Evolutionary conservation across 1,140 invertebrate genomes (phyloP), one percentile per base, ranked within the genome.

Genomic region (Calliphora vicina): DNA sequence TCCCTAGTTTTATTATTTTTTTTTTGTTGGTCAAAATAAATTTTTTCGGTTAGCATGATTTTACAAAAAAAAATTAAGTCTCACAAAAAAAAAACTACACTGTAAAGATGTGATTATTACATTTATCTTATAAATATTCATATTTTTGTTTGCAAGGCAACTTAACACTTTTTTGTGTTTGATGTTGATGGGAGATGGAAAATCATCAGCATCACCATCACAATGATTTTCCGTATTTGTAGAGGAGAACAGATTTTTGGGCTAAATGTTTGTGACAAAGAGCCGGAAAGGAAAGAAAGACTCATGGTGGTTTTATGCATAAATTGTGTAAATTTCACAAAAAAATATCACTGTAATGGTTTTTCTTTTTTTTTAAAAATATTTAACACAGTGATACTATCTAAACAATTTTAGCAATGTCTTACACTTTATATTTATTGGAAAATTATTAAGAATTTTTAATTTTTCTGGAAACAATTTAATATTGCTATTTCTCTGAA

Each of bases 101-200:
- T 57, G 35, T 43, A 43, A 43, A 78, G 74, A 78, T 74, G 74
- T 78, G 74, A 23, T 78, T 78, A 78, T 78, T 43, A 84, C 29
- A 72, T 76, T 42, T 61, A 72, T 43, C 85, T 87, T 87, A 88
- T 88, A 87, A 88, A 88, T 88, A 88, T 88, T 88, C 87, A 88
- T 87, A 71, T 71, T 67, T 80, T 80, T 80, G 61, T 67, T 67
- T 67, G 61, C 10, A 67, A 67, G 10, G 17, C 17, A 80, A 80
- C 76, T 43, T 80, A 80, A 80, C 76, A 80, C 76, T 80, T 80
- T 80, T 45, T 80, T 9, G 29, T 43, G 42, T 80, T 43, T 25
- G 17, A 20, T 50, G 20, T 67, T 17, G n/a, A 1, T 20, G 13
- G 4, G 61, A n/a, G 50, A n/a, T 57, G 50, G 50, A 17, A n/a